Evolutionary conservation across 2,113 vertebrate species (phyloP).

Genomic region (Chrysochloris asiatica): DNA sequence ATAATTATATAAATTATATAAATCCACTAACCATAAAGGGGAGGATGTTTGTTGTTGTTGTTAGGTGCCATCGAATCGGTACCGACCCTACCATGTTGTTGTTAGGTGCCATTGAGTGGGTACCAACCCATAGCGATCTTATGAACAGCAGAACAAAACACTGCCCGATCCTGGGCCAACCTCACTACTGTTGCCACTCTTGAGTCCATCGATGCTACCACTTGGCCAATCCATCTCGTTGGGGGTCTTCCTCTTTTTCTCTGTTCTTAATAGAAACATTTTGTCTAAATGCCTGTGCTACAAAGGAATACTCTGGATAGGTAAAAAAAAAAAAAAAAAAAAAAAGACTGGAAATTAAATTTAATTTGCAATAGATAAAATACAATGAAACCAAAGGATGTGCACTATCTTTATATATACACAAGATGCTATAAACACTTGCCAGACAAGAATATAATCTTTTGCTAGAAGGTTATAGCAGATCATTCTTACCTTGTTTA

Average conservation of each 20-base stretch:
- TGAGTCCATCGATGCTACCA: too few species aligned
- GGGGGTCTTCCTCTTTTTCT: too few species aligned
- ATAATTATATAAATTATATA: slow-evolving; percentile 60
- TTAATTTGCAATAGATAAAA: slow-evolving; percentile 40
- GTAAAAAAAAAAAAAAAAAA: too few species aligned
- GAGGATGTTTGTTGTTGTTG: too few species aligned
- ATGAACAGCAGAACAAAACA: too few species aligned
- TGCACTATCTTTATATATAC: neutral
- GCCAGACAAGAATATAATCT: neutral
- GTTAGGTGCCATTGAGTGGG: too few species aligned
- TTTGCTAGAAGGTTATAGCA: slow-evolving; percentile 19
- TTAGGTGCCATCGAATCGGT: too few species aligned
- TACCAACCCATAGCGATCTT: too few species aligned
- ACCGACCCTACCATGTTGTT: too few species aligned
- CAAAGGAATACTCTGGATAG: slow-evolving; percentile 46
- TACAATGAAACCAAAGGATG: neutral
- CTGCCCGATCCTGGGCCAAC: too few species aligned
- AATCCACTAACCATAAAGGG: slow-evolving; percentile 55
- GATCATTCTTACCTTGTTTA: neutral
- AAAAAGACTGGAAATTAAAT: neutral
- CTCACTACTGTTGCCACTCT: too few species aligned
- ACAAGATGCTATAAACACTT: neutral
- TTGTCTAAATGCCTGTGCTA: slow-evolving; percentile 16
- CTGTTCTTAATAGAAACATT: neutral
- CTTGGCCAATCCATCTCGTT: too few species aligned